Conservation (phyloP, 2,888 invertebrate genomes). For the Callyntrura guangdongensis region DNA sequence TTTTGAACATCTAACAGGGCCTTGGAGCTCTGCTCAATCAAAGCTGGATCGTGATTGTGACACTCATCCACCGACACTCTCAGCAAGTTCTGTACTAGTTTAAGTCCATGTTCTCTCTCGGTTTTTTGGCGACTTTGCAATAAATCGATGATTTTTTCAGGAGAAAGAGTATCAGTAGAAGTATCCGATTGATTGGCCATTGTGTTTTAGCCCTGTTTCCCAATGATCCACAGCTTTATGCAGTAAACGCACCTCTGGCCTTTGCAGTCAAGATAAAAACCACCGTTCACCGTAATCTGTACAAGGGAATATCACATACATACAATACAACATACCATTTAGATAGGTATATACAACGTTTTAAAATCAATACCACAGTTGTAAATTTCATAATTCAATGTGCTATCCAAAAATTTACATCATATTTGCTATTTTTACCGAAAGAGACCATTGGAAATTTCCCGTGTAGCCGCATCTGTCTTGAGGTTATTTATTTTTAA, state of each 20-base stretch:
- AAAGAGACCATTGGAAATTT: no score
- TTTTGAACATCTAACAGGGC: conserved; percentile 40
- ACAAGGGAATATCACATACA: no score
- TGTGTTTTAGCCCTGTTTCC: background rate
- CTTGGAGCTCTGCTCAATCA: conserved; percentile 52
- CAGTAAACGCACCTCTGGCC: background rate
- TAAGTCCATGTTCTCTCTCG: conserved; percentile 71
- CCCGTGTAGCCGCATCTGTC: no score
- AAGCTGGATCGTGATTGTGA: conserved; percentile 48
- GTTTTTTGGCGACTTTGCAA: conserved; percentile 68
- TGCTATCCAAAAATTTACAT: no score
- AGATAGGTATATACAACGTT: no score
- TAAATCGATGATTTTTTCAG: conserved; percentile 66
- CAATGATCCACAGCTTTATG: background rate
- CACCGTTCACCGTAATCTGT: no score
- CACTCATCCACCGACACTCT: conserved; percentile 40
- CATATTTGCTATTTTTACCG: no score
- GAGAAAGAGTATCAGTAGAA: background rate
- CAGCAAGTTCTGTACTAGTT: conserved; percentile 50
- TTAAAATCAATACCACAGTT: no score
- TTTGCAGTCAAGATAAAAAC: no score
- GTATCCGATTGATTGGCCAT: conserved; percentile 49
- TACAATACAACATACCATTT: no score
- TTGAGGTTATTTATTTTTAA: no score
- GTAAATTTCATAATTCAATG: no score